Evolutionary conservation across 2,797 vertebrate species (phyloP).

Genomic region (Tachyglossus aculeatus): DNA sequence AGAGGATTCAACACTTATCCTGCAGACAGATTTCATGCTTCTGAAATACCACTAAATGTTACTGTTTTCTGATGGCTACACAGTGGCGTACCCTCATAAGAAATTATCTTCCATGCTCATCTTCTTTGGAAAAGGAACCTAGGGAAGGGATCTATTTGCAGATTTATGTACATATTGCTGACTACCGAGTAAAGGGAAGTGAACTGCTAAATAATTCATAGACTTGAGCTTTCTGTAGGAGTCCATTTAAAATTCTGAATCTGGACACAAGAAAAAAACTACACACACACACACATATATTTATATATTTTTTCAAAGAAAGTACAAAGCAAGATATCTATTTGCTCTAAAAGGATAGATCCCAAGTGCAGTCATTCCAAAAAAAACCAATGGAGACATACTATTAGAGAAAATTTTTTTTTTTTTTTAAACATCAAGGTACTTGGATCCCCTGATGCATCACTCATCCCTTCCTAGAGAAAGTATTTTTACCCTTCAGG

Average conservation of each 20-base stretch:
- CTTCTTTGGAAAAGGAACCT: slow-evolving; percentile 12
- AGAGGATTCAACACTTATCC: not conserved
- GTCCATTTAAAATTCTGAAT: slow-evolving; percentile 5
- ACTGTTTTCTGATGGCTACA: slow-evolving; percentile 10
- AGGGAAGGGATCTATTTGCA: not conserved
- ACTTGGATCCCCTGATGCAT: no score
- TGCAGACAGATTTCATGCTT: not conserved
- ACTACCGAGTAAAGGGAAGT: not conserved
- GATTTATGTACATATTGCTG: slow-evolving; percentile 5
- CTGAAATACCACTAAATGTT: not conserved
- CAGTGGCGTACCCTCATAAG: not conserved
- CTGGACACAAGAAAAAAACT: no score
- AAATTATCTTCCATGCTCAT: not conserved
- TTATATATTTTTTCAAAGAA: no score
- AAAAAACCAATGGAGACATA: no score
- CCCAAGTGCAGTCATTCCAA: no score
- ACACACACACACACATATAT: no score
- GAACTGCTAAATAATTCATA: not conserved
- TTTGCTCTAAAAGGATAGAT: no score
- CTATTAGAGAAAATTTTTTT: no score
- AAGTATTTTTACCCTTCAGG: no score
- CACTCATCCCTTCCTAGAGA: no score
- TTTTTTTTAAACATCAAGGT: no score
- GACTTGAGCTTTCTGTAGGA: slow-evolving; percentile 3
- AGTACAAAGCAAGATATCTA: no score